Evolutionary conservation across 2,888 invertebrate species (phyloP).

Genomic region (Archaeoteleia sp.): DNA sequence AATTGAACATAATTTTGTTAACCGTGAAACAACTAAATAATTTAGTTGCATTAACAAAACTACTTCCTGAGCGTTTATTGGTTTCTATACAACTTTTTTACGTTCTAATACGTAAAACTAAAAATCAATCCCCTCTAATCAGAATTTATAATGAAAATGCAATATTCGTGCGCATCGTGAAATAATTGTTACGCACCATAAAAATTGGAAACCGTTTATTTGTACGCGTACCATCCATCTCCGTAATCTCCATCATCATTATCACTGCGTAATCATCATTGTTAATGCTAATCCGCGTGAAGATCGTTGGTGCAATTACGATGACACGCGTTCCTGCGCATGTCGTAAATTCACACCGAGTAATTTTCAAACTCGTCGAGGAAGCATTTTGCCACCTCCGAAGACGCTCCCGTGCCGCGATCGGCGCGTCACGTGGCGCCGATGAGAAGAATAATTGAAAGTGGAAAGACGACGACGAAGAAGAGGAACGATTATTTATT

Average conservation of each 20-base stretch:
- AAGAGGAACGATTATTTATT: slow-evolving; percentile 48
- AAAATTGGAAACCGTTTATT: too few relatives aligned
- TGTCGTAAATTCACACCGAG: slow-evolving; percentile 29
- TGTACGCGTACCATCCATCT: too few relatives aligned
- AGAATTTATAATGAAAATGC: too few relatives aligned
- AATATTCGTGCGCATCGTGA: slow-evolving; percentile 14
- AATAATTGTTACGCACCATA: slow-evolving; percentile 8
- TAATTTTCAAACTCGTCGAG: slow-evolving; percentile 22
- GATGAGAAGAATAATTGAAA: slow-evolving; percentile 34
- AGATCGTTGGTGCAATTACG: slow-evolving; percentile 26
- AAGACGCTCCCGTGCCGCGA: slow-evolving; percentile 13
- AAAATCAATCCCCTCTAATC: too few relatives aligned
- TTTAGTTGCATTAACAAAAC: too few relatives aligned
- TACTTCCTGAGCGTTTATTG: too few relatives aligned
- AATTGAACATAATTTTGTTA: too few relatives aligned
- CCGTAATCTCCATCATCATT: slow-evolving; percentile 10
- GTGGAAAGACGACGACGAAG: slow-evolving; percentile 13
- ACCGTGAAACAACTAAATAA: too few relatives aligned
- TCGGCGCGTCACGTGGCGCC: slow-evolving; percentile 17
- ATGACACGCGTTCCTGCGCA: slow-evolving; percentile 22
- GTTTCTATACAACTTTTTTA: too few relatives aligned
- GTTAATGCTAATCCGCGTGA: slow-evolving; percentile 24
- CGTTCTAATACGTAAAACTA: too few relatives aligned
- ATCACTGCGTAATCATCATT: slow-evolving; percentile 14
- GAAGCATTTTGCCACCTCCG: slow-evolving; percentile 13